These are phyloP conservation scores for Phylloscopus whistleri DNA, from an alignment of 2,113 vertebrate species.

Conservation along the genomic window DNA sequence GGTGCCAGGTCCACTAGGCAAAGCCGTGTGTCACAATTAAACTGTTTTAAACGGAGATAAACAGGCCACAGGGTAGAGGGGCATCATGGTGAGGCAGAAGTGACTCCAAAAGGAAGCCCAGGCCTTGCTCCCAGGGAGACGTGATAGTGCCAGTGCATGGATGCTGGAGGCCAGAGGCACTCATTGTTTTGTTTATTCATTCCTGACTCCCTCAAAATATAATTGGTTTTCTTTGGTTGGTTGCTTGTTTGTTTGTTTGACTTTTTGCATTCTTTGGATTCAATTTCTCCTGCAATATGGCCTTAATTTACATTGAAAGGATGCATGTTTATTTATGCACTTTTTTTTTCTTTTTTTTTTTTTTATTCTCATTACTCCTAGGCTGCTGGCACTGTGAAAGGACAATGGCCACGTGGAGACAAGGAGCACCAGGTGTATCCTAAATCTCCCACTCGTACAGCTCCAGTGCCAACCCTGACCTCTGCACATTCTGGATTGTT, in stretches of 20 bases:
- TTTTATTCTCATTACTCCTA: background rate
- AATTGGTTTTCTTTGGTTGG: slow-evolving; percentile 16
- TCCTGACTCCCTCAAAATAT: background rate
- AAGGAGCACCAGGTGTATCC: background rate
- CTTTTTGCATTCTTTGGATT: slow-evolving; percentile 32
- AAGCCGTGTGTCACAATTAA: background rate
- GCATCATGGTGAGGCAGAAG: background rate
- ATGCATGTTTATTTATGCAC: background rate
- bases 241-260: slow-evolving; percentile 7
- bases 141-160: background rate
- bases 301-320: background rate
- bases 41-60: slow-evolving; percentile 27
- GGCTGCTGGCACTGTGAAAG: background rate
- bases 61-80: background rate
- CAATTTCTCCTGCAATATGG: slow-evolving; percentile 6
- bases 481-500: rapidly evolving
- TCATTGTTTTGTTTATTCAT: slow-evolving; percentile 12
- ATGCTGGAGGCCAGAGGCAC: background rate
- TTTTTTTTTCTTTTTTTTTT: background rate
- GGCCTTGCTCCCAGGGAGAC: background rate
- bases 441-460: background rate
- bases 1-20: background rate
- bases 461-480: rapidly evolving
- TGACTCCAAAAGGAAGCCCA: background rate
- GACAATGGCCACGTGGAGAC: rapidly evolving